Evolutionary conservation across 2,888 invertebrate species (phyloP).

Genomic region (Apomyelois bistriatella): DNA sequence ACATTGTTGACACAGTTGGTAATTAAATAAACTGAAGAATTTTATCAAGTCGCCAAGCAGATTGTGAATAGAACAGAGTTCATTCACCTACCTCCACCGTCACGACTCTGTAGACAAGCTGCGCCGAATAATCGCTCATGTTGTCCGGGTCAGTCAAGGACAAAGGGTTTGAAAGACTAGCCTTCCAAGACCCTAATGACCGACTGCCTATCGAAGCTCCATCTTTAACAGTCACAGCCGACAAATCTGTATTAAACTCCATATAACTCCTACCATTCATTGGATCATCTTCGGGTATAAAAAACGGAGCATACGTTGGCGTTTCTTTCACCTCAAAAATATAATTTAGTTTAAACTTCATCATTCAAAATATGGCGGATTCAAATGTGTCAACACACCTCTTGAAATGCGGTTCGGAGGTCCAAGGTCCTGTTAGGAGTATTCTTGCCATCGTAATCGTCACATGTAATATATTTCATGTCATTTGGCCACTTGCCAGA

Average conservation of each 20-base stretch:
- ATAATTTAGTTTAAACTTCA: not conserved
- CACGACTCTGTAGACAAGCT: slow-evolving; percentile 91
- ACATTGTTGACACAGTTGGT: slow-evolving; percentile 58
- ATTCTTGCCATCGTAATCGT: slow-evolving; percentile 88
- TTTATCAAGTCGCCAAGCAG: slow-evolving; percentile 50
- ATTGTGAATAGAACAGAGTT: slow-evolving; percentile 53
- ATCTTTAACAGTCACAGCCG: slow-evolving; percentile 85
- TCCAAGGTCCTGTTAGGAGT: slow-evolving; percentile 87
- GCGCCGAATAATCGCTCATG: slow-evolving; percentile 88
- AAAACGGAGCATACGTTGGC: slow-evolving; percentile 85
- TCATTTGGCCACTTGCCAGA: slow-evolving; percentile 87
- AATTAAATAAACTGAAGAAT: slow-evolving; percentile 47
- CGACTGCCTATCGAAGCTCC: slow-evolving; percentile 86
- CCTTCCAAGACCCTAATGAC: slow-evolving; percentile 87
- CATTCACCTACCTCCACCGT: slow-evolving; percentile 87
- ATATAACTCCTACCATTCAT: slow-evolving; percentile 87
- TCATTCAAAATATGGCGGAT: not conserved
- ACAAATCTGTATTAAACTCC: slow-evolving; percentile 86
- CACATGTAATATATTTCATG: slow-evolving; percentile 87
- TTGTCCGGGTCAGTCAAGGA: slow-evolving; percentile 82
- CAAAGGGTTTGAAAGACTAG: slow-evolving; percentile 85
- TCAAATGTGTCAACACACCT: slow-evolving; percentile 68
- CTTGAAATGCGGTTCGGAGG: slow-evolving; percentile 83
- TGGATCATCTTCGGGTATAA: slow-evolving; percentile 79
- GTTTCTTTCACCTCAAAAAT: slow-evolving; percentile 78